Evolutionary conservation across 2,888 invertebrate genomes (phyloP), one percentile per base, ranked within the genome.

Genomic region (Trilocha varians): DNA sequence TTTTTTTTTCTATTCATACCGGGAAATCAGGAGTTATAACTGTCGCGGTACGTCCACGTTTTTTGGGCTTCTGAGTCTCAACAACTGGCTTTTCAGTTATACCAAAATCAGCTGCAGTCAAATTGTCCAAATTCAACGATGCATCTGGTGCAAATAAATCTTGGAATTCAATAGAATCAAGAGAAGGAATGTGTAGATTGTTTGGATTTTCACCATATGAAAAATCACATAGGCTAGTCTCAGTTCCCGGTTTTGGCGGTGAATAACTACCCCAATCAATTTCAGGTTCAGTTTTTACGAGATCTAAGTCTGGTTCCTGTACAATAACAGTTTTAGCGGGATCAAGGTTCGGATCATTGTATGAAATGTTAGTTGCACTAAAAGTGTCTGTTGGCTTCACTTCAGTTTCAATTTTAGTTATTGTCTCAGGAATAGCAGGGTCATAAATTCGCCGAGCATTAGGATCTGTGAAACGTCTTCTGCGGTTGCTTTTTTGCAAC

Each of bases 401-500:
- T 53, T 57, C 58, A 41, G 47, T 54, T 13, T 48, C 32, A 34
- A 47, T 37, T 46, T 52, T 48, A 11, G 51, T 39, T 40, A 55
- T 64, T 4, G 60, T 59, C 32, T 66, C 65, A 0, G 58, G 55
- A n/a, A 60, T 50, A 2, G 61, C 53, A 0, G 64, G 53, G 38
- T 78, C 77, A 42, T 75, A 78, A 18, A 77, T 65, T 6, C 70
- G 69, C 18, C 71, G 53, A 2, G 64, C 51, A 32, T 52, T 47
- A 3, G 59, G 46, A 17, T 70, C 70, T 0, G 69, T 58, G 45
- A 65, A 69, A 32, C 74, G 56, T 49, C 68, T 61, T 34, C 78
- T 55, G 2, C 72, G 68, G 16, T 72, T 71, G 36, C 70, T 70
- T 50, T 83, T 84, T 45, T 78, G 79, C 13, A 84, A 55, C 76